Percentiles rank a stretch among this genome's conserved stretches.
phyloP scores from a whole-genome alignment of 2,888 invertebrate species.

The Scelioninae gen. 1 region DNA sequence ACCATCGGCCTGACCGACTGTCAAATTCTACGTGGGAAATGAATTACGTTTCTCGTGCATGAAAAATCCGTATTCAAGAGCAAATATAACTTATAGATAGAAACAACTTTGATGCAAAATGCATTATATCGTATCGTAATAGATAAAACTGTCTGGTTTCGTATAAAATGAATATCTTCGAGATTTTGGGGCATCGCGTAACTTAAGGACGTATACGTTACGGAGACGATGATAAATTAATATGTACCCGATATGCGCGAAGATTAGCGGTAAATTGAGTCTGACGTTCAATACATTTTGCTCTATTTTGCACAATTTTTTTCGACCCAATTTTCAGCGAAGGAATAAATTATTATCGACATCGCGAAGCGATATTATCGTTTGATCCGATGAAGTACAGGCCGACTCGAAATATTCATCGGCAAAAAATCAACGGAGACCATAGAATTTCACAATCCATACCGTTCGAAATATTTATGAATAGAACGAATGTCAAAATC shows the following conservation, averaged over 20 bases:
- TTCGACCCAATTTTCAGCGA: conserved; percentile 46
- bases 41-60: neutral
- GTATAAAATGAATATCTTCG: neutral
- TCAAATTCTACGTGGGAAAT: too few species aligned
- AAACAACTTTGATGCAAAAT: neutral
- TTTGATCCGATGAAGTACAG: conserved; percentile 7
- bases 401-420: conserved; percentile 39
- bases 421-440: conserved; percentile 8
- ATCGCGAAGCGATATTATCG: conserved; percentile 42
- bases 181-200: conserved; percentile 2
- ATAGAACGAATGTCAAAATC: neutral
- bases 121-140: neutral
- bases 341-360: conserved; percentile 60
- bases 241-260: conserved; percentile 17
- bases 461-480: neutral
- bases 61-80: neutral
- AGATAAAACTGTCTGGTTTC: neutral
- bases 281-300: conserved; percentile 35
- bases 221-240: conserved; percentile 56
- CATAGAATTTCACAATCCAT: conserved; percentile 15
- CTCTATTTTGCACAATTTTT: conserved; percentile 61
- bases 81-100: neutral
- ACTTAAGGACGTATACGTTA: too few species aligned
- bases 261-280: conserved; percentile 55
- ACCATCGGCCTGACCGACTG: too few species aligned